Evolutionary conservation across 2,113 vertebrate genomes (phyloP).

Genomic region (Leptodactylus fuscus): DNA sequence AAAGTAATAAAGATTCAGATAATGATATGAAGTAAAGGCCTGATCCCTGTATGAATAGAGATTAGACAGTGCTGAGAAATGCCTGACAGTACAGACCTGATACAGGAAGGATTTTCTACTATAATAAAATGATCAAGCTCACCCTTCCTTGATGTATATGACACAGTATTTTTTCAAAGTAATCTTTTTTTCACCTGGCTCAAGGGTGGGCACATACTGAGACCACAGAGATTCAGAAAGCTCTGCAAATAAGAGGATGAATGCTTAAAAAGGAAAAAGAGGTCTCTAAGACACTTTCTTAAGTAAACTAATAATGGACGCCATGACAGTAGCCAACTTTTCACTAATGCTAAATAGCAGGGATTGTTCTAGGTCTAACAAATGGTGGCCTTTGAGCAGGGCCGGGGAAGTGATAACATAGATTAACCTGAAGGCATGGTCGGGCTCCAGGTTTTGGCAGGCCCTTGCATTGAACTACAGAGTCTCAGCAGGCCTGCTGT

Average conservation of each 20-base stretch:
- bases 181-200: conserved; percentile 32
- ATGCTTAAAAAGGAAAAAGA: neutral
- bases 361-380: too few species aligned
- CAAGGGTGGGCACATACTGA: neutral
- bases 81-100: conserved; percentile 44
- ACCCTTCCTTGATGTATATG: neutral
- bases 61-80: conserved; percentile 64
- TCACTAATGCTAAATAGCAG: too few species aligned
- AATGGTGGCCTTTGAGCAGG: too few species aligned
- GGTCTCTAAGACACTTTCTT: too few species aligned
- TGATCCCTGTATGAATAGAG: conserved; percentile 69
- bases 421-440: too few species aligned
- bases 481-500: too few species aligned
- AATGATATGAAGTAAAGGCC: conserved; percentile 61
- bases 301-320: too few species aligned
- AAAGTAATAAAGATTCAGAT: conserved; percentile 42
- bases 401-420: too few species aligned
- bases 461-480: too few species aligned
- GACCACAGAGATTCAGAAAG: rapidly evolving
- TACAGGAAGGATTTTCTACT: conserved; percentile 48
- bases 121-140: conserved; percentile 58
- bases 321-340: too few species aligned
- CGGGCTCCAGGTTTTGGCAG: too few species aligned
- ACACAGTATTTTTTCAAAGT: neutral
- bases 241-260: conserved; percentile 12